A percentile compares a stretch with the other conserved stretches of the same genome.
Evolutionary conservation across 2,888 invertebrate genomes (phyloP).

Genomic region (Orchesellides sinensis): DNA sequence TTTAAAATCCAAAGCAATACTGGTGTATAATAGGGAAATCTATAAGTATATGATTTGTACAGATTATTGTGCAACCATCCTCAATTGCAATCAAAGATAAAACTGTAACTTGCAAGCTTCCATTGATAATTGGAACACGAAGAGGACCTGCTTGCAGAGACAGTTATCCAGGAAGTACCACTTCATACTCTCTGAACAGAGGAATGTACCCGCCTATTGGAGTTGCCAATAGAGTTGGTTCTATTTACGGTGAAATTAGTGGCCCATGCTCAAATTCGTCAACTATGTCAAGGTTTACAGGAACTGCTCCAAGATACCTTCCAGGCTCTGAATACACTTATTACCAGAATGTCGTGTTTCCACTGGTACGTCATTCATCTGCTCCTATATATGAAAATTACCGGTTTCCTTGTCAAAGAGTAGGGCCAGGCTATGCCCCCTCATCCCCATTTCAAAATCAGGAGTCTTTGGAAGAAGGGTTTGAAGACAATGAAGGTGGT

Average conservation of each 20-base stretch:
- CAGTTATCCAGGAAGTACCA: conserved; percentile 41
- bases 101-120: conserved; percentile 52
- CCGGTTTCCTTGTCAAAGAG: conserved; percentile 18
- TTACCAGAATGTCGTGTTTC: conserved; percentile 64
- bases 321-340: conserved; percentile 42
- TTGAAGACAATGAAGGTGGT: conserved; percentile 36
- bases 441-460: conserved; percentile 37
- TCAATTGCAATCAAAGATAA: conserved; percentile 43
- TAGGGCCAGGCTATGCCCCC: background rate
- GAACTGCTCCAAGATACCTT: conserved; percentile 40
- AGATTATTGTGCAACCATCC: conserved; percentile 54
- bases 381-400: conserved; percentile 65
- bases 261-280: conserved; percentile 36
- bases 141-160: conserved; percentile 46
- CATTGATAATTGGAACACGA: conserved; percentile 57
- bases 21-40: no score
- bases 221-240: conserved; percentile 42
- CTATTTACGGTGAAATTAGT: conserved; percentile 51
- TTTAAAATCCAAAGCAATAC: background rate
- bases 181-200: conserved; percentile 35
- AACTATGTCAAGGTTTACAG: conserved; percentile 44
- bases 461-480: conserved; percentile 44
- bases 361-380: conserved; percentile 53
- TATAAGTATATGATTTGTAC: background rate
- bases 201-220: conserved; percentile 46